These are phyloP conservation scores for human DNA, from an alignment of 2,113 vertebrate genomes.

Conservation along the genomic window DNA sequence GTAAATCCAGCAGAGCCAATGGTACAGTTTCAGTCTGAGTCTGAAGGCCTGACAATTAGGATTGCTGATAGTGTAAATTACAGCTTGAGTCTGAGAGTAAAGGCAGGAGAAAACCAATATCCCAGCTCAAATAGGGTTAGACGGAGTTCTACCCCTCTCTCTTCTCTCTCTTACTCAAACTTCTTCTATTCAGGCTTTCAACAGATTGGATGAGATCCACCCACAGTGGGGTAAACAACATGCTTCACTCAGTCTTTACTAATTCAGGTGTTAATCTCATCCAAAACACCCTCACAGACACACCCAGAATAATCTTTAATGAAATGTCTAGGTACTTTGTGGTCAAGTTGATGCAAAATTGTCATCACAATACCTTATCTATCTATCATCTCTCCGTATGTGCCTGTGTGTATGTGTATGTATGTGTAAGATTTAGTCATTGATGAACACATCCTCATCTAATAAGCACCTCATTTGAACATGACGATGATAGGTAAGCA, in stretches of 20 bases:
- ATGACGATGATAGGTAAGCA: neutral
- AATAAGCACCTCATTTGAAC: neutral
- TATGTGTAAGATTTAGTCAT: neutral
- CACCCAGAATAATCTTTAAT: neutral
- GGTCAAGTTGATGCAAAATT: neutral
- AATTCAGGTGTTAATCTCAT: neutral
- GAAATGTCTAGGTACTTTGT: neutral
- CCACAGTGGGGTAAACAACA: neutral
- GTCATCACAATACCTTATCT: neutral
- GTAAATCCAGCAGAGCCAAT: neutral
- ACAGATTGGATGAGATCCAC: neutral
- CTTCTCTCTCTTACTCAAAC: neutral
- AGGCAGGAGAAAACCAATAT: neutral
- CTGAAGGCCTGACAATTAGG: neutral
- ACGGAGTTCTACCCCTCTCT: neutral
- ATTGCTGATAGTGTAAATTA: fast-evolving
- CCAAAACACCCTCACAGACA: neutral
- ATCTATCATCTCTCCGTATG: neutral
- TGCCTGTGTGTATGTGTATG: fast-evolving
- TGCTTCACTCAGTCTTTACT: neutral
- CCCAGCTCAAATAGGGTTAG: neutral
- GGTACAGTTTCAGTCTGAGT: neutral
- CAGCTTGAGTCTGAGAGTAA: neutral
- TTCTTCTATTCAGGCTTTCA: neutral
- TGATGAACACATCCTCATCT: neutral